Evolutionary conservation across 2,113 vertebrate species (phyloP).

Genomic region (Chamaetylas fuelleborni): DNA sequence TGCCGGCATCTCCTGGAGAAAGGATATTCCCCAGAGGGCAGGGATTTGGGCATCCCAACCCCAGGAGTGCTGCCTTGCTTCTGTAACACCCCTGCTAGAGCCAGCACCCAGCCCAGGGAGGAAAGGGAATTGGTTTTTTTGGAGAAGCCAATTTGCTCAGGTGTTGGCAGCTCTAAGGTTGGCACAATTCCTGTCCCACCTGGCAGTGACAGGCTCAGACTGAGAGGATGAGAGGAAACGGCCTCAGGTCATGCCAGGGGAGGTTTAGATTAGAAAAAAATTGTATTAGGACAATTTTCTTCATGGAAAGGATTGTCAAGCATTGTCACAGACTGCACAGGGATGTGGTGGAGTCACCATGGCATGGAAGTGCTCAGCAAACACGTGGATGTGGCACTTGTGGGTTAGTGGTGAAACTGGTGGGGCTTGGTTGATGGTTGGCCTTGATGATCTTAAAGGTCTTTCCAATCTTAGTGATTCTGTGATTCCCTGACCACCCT

Average conservation of each 20-base stretch:
- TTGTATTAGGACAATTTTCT: neutral
- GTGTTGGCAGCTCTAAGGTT: neutral
- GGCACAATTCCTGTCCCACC: neutral
- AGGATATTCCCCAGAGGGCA: neutral
- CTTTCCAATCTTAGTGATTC: no score
- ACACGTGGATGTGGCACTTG: neutral
- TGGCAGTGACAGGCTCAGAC: neutral
- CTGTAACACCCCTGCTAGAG: neutral
- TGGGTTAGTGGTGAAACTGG: accelerated
- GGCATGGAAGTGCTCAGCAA: neutral
- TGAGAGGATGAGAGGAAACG: neutral
- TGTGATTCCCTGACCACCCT: neutral
- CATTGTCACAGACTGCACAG: neutral
- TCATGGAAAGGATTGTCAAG: no score
- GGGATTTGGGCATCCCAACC: neutral
- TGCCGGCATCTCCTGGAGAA: neutral
- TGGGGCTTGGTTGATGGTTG: neutral
- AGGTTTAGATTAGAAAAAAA: neutral
- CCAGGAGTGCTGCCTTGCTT: neutral
- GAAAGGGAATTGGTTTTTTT: neutral
- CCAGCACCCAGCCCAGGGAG: accelerated
- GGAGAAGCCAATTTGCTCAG: neutral
- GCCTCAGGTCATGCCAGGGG: neutral
- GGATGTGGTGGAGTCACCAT: neutral
- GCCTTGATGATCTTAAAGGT: neutral